phyloP scores from a whole-genome alignment of 2,113 vertebrate species.

The Pseudorasbora parva region DNA sequence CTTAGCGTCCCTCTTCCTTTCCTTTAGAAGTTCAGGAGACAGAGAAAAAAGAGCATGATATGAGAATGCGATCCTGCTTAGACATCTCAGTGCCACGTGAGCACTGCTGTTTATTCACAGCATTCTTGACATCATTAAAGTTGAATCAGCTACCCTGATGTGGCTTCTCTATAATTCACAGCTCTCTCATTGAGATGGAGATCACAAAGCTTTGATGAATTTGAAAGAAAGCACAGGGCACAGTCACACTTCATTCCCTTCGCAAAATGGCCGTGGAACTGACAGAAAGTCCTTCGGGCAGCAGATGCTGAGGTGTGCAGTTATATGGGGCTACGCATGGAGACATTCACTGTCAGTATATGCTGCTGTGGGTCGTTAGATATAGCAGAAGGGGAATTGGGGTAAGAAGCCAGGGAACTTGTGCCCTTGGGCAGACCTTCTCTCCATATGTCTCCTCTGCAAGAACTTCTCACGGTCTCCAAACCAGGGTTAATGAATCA shows the following conservation, averaged over 20 bases:
- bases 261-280: background rate
- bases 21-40: slow-evolving; percentile 38
- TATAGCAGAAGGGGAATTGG: background rate
- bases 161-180: slow-evolving; percentile 49
- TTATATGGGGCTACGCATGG: background rate
- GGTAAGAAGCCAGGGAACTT: background rate
- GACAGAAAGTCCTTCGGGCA: slow-evolving; percentile 23
- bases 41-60: background rate
- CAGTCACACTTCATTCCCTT: slow-evolving; percentile 11
- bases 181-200: slow-evolving; percentile 38
- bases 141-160: slow-evolving; percentile 44
- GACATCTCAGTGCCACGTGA: slow-evolving; percentile 25
- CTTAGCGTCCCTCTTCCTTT: slow-evolving; percentile 40
- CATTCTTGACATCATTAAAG: slow-evolving; percentile 46
- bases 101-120: slow-evolving; percentile 45
- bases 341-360: slow-evolving; percentile 13
- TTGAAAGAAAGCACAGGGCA: slow-evolving; percentile 12
- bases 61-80: slow-evolving; percentile 1
- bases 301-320: slow-evolving; percentile 21
- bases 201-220: slow-evolving; percentile 45
- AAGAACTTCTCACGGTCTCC: background rate
- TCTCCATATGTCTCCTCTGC: slow-evolving; percentile 21
- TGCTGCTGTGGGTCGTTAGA: background rate
- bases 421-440: slow-evolving; percentile 12
- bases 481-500: background rate